Conservation (phyloP, 2,113 vertebrate species). For the Serinus canaria region DNA sequence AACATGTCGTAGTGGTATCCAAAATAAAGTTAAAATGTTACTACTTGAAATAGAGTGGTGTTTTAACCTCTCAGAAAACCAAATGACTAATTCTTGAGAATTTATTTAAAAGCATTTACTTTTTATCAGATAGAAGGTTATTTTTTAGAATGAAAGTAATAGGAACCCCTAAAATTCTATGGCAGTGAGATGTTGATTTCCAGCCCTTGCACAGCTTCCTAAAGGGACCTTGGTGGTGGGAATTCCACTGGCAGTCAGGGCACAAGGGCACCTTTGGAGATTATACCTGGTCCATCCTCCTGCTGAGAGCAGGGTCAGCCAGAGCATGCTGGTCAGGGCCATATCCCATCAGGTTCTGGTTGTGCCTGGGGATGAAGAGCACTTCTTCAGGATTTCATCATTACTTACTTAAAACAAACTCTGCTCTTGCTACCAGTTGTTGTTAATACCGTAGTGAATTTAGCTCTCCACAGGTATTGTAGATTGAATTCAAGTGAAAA, state of each 20-base stretch:
- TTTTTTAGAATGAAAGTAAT: neutral
- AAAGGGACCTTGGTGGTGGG: neutral
- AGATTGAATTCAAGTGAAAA: neutral
- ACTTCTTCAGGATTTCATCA: neutral
- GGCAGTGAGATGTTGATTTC: neutral
- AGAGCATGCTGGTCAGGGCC: neutral
- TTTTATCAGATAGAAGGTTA: neutral
- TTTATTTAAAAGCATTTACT: neutral
- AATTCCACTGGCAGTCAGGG: neutral
- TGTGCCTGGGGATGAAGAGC: neutral
- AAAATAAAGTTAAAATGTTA: neutral
- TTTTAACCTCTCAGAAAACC: neutral
- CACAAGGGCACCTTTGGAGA: neutral
- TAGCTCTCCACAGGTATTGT: neutral
- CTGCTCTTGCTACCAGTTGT: neutral
- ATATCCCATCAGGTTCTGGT: neutral
- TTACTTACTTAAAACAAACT: neutral
- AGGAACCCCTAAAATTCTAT: fast-evolving
- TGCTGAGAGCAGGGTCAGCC: neutral
- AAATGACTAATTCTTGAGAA: neutral
- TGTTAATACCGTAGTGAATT: neutral
- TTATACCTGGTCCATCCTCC: neutral
- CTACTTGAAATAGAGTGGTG: neutral
- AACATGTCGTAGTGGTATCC: neutral
- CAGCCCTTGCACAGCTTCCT: neutral